Conservation (phyloP, 2,888 invertebrate genomes). For the Erebia ligea region DNA sequence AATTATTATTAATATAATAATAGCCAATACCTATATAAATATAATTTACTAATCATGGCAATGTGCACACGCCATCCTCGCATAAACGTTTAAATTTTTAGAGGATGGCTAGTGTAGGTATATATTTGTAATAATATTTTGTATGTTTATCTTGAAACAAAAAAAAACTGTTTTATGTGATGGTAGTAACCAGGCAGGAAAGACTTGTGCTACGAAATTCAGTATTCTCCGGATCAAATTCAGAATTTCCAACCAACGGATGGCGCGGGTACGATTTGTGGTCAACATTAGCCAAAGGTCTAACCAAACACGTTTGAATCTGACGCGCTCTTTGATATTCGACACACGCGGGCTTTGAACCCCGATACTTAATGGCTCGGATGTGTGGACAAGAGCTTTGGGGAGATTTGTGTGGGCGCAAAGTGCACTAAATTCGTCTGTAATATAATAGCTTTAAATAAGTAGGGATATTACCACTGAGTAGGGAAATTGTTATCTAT, state of each 20-base stretch:
- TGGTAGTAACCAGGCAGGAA: neutral
- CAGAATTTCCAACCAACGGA: neutral
- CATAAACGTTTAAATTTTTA: too few relatives aligned
- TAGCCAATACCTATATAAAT: too few relatives aligned
- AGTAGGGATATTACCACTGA: neutral
- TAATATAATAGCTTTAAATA: constrained; percentile 40
- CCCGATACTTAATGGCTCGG: constrained; percentile 42
- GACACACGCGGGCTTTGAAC: constrained; percentile 44
- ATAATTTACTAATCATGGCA: too few relatives aligned
- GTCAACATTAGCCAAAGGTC: constrained; percentile 32
- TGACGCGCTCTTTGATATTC: constrained; percentile 46
- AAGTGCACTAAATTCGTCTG: constrained; percentile 47
- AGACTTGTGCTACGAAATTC: neutral
- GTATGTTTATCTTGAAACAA: too few relatives aligned
- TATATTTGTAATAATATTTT: too few relatives aligned
- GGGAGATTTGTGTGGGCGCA: constrained; percentile 47
- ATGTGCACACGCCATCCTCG: too few relatives aligned
- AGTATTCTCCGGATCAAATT: neutral
- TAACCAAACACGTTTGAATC: constrained; percentile 39
- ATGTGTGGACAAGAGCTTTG: constrained; percentile 46
- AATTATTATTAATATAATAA: too few relatives aligned
- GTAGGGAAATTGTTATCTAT: constrained; percentile 20
- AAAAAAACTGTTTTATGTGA: too few relatives aligned
- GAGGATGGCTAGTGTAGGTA: too few relatives aligned
- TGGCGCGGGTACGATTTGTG: constrained; percentile 18